phyloP scores from a whole-genome alignment of 2,797 vertebrate species.

The Danio choprae region DNA sequence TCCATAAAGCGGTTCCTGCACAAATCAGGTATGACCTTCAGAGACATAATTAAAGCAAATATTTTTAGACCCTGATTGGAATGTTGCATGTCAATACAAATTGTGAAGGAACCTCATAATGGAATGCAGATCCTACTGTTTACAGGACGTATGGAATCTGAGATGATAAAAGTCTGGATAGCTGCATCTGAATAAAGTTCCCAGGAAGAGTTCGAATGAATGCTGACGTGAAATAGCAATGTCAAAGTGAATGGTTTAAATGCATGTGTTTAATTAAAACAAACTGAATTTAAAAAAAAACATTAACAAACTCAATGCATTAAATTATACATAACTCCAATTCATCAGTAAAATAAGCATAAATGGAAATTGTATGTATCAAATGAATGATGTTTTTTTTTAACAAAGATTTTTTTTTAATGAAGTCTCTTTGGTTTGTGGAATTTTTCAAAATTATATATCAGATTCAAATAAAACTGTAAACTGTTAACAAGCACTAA shows the following conservation, averaged over 20 bases:
- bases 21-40: conserved; percentile 46
- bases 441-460: too few species aligned
- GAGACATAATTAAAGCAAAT: conserved; percentile 48
- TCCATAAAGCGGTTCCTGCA: conserved; percentile 37
- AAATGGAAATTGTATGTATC: not conserved
- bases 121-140: conserved; percentile 20
- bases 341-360: not conserved
- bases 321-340: not conserved
- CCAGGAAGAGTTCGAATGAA: not conserved
- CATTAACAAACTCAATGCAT: not conserved
- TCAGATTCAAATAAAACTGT: too few species aligned
- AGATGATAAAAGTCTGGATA: not conserved
- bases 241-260: not conserved
- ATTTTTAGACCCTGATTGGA: conserved; percentile 38
- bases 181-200: not conserved
- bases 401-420: not conserved
- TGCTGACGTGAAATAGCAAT: not conserved
- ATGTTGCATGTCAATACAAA: conserved; percentile 44
- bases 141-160: not conserved
- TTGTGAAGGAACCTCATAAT: conserved; percentile 14
- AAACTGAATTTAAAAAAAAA: not conserved
- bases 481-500: too few species aligned
- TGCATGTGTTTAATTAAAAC: not conserved
- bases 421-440: too few species aligned
- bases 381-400: not conserved